These are phyloP conservation scores for Ammospiza caudacuta DNA, from an alignment of 2,113 vertebrate species.

Conservation along the genomic window DNA sequence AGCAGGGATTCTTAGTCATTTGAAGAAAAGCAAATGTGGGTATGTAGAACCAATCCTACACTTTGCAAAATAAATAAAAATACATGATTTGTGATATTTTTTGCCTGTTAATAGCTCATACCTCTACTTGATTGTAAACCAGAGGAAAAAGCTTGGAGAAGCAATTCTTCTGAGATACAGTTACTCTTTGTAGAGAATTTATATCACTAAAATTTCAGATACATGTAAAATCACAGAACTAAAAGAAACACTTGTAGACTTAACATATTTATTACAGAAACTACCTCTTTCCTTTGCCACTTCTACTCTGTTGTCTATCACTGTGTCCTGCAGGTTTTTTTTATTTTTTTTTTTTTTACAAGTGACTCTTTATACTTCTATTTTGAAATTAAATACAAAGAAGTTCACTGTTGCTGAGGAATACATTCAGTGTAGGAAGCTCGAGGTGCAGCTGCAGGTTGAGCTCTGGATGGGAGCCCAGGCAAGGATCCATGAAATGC, in stretches of 20 bases:
- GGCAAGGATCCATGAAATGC: not conserved
- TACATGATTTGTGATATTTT: not conserved
- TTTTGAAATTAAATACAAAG: not conserved
- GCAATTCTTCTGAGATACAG: not conserved
- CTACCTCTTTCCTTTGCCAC: not conserved
- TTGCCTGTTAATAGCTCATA: not conserved
- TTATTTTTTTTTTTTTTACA: not conserved
- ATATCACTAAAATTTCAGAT: not conserved
- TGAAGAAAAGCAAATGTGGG: not conserved
- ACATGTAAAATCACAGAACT: not conserved
- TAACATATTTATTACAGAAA: not conserved
- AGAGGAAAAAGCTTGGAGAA: not conserved
- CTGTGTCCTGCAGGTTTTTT: fast-evolving
- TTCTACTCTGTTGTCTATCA: not conserved
- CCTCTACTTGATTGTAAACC: not conserved
- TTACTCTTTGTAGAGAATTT: not conserved
- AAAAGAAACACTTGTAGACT: not conserved
- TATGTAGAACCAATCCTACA: not conserved
- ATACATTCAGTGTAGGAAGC: not conserved
- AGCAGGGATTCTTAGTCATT: not conserved
- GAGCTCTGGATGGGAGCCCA: not conserved
- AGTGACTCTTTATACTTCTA: not conserved
- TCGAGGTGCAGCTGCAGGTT: fast-evolving
- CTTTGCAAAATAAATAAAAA: not conserved
- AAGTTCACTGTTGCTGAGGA: not conserved